Evolutionary conservation across 2,888 invertebrate species (phyloP).

Genomic region (Empis stercorea): DNA sequence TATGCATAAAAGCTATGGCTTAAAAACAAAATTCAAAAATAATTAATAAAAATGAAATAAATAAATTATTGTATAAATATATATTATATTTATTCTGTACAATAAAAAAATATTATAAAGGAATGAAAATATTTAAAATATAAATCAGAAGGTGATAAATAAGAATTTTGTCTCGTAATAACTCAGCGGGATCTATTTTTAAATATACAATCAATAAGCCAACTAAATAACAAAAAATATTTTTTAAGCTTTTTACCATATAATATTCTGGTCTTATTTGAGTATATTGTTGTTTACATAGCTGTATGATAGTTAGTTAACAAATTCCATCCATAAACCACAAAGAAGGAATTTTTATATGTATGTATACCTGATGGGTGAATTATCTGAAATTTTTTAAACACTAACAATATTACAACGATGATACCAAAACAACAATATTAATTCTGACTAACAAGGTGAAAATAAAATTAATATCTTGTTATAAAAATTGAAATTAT

Average conservation of each 20-base stretch:
- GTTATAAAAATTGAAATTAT: no score
- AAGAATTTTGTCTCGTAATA: slow-evolving; percentile 37
- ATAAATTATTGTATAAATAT: no score
- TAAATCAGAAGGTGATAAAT: slow-evolving; percentile 37
- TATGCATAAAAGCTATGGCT: no score
- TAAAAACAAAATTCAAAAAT: no score
- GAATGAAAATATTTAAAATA: slow-evolving; percentile 6
- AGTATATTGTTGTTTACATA: no score
- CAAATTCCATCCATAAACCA: no score
- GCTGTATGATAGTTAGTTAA: no score
- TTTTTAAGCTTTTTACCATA: no score
- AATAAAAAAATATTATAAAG: no score
- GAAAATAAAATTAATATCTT: neutral
- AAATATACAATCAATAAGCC: slow-evolving; percentile 23
- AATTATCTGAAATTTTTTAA: slow-evolving; percentile 13
- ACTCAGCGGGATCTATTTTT: slow-evolving; percentile 36
- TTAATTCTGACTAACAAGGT: slow-evolving; percentile 13
- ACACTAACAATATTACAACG: neutral
- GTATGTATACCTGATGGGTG: slow-evolving; percentile 3
- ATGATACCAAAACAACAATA: neutral
- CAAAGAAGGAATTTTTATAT: neutral
- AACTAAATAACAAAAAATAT: neutral
- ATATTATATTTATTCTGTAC: no score
- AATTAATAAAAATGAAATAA: no score
- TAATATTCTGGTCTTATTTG: no score